These are phyloP conservation scores for Distichodus sexfasciatus DNA, from an alignment of 2,797 vertebrate genomes.

Conservation along the genomic window DNA sequence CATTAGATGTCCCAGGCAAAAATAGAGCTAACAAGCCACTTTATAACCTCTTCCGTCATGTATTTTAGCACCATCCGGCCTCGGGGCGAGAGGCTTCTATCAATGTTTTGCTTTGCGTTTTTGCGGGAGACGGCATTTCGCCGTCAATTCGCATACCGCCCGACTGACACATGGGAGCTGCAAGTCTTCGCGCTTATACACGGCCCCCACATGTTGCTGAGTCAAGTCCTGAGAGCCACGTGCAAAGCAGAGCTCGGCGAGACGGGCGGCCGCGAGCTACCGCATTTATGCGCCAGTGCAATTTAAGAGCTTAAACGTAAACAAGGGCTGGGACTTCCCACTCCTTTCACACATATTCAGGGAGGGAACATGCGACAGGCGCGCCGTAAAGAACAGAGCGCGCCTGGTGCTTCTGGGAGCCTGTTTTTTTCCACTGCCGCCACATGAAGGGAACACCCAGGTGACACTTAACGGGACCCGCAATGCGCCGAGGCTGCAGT, in stretches of 20 bases:
- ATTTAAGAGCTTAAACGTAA: conserved; percentile 60
- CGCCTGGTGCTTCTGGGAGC: conserved; percentile 48
- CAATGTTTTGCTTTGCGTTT: conserved; percentile 32
- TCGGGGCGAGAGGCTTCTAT: conserved; percentile 7
- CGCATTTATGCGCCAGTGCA: conserved; percentile 40
- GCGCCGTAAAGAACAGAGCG: conserved; percentile 56
- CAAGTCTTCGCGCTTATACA: background rate
- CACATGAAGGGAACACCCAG: conserved; percentile 70
- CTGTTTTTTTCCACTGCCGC: conserved; percentile 63
- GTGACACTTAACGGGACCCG: conserved; percentile 56
- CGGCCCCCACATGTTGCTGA: conserved; percentile 34
- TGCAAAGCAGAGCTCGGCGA: conserved; percentile 44
- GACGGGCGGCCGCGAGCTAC: conserved; percentile 6
- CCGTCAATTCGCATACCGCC: background rate
- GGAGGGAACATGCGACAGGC: conserved; percentile 49
- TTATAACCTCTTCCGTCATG: conserved; percentile 50
- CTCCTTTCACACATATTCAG: conserved; percentile 64
- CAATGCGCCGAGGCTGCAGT: conserved; percentile 54
- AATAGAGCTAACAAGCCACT: conserved; percentile 59
- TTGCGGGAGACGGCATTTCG: conserved; percentile 40
- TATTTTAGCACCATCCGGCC: conserved; percentile 23
- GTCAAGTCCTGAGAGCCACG: conserved; percentile 42
- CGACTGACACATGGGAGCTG: conserved; percentile 20
- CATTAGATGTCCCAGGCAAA: conserved; percentile 63
- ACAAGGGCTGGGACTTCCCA: conserved; percentile 62